Evolutionary conservation across 2,888 invertebrate species (phyloP), one percentile per base, ranked within the genome.

Genomic region (Ochropleura plecta): DNA sequence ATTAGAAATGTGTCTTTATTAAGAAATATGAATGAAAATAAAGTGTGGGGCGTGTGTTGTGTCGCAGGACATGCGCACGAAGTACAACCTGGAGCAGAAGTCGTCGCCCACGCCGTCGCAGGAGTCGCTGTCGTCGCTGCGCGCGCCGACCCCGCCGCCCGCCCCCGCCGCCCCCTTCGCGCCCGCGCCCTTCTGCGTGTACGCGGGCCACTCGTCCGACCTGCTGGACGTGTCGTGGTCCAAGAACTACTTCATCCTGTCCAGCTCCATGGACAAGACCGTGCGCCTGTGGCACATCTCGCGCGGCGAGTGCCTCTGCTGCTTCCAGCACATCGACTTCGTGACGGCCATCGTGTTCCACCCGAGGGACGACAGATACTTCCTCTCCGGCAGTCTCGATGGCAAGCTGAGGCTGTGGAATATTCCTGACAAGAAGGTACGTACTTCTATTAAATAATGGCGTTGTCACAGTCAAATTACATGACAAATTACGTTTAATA

Each of bases 281-380:
- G 99, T 99, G 4, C 87, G 96, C 5, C 95, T 99, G 78, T 99
- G 99, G 99, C 99, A 99, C 93, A 99, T 99, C 81, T 99, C 99
- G 0, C 97, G 99, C 55, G 98, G 98, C 89, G 99, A 99, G 94
- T 99, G 99, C 92, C 97, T 99, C 0, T 99, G 99, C 92, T 99
- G 99, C 92, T 99, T 99, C 95, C 99, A 99, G 92, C 99, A 99
- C 92, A 99, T 99, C 83, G 99, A 99, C 95, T 99, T 99, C 93
- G 99, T 99, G 71, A 99, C 99, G 0, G 99, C 99, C 0, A 99
- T 99, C 88, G 99, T 99, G 71, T 99, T 99, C 94, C 99, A 99
- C 95, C 99, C 99, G 1, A 97, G 98, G 73, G 98, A 98, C 89
- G 98, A 98, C 92, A 95, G 98, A 46, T 98, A 99, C 94, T 99